Evolutionary conservation across 64 coral and sea anemone genomes (phyloP).

Genomic region (Montipora foliosa): DNA sequence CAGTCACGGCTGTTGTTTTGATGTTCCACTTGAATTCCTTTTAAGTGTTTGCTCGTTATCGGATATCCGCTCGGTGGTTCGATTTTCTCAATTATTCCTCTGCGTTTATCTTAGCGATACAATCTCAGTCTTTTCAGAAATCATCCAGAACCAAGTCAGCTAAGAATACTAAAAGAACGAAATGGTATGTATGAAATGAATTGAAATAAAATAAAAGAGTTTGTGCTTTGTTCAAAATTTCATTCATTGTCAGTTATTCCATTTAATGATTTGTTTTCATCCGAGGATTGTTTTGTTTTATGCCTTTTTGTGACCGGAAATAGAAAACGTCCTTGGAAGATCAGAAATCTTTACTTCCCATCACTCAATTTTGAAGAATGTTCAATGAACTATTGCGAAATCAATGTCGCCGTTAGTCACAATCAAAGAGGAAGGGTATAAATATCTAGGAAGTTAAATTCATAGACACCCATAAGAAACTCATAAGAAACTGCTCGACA

Average conservation of each 20-base stretch:
- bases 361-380: too few relatives aligned
- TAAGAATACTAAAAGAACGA: too few relatives aligned
- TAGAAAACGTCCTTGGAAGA: neutral
- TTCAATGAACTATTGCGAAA: neutral
- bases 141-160: neutral
- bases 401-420: neutral
- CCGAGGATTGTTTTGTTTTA: neutral
- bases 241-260: too few relatives aligned
- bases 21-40: slow-evolving; percentile 7
- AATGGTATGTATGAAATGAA: too few relatives aligned
- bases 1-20: neutral
- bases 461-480: too few relatives aligned
- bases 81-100: neutral
- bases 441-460: too few relatives aligned
- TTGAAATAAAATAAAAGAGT: too few relatives aligned
- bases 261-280: neutral
- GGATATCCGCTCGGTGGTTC: slow-evolving; percentile 18
- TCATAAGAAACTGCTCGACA: too few relatives aligned
- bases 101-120: neutral
- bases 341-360: neutral
- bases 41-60: slow-evolving; percentile 27
- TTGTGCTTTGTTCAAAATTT: neutral
- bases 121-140: neutral
- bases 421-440: neutral
- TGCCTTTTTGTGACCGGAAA: neutral